A percentile compares a stretch with the other conserved stretches of the same genome.
phyloP scores from a whole-genome alignment of 2,797 vertebrate genomes.

The Rhynchotus rufescens region DNA sequence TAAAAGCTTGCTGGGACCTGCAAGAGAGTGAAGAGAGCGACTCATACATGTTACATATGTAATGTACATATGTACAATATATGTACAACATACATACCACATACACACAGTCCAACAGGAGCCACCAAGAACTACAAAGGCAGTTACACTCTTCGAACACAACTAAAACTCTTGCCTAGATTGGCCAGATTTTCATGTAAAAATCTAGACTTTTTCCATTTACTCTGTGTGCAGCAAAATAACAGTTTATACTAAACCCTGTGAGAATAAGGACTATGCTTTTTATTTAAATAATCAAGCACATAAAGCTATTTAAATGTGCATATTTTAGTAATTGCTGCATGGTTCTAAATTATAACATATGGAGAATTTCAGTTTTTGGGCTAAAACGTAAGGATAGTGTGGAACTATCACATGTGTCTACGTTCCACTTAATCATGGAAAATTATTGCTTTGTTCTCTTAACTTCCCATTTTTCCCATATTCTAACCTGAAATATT shows the following conservation, averaged over 20 bases:
- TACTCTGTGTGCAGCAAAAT: neutral
- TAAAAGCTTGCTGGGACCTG: slow-evolving; percentile 98
- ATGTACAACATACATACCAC: neutral
- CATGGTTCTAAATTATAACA: neutral
- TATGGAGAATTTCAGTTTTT: neutral
- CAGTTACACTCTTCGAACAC: neutral
- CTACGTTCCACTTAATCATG: neutral
- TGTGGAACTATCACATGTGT: neutral
- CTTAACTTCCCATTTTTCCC: neutral
- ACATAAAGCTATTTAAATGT: neutral
- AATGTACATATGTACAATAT: no score
- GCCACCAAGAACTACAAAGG: neutral
- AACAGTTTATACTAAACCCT: neutral
- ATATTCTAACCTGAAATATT: neutral
- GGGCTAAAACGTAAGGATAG: neutral
- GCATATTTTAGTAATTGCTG: neutral
- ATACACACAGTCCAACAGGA: neutral
- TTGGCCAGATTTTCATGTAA: neutral
- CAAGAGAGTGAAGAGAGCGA: neutral
- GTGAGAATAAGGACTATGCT: rapidly evolving
- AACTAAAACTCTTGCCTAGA: neutral
- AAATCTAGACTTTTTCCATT: neutral
- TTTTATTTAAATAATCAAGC: neutral
- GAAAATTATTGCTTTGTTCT: neutral
- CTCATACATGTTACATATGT: neutral